Percentiles rank a stretch among this genome's conserved stretches.
Evolutionary conservation across 2,888 invertebrate species (phyloP).

Genomic region (Deroplatys truncata): DNA sequence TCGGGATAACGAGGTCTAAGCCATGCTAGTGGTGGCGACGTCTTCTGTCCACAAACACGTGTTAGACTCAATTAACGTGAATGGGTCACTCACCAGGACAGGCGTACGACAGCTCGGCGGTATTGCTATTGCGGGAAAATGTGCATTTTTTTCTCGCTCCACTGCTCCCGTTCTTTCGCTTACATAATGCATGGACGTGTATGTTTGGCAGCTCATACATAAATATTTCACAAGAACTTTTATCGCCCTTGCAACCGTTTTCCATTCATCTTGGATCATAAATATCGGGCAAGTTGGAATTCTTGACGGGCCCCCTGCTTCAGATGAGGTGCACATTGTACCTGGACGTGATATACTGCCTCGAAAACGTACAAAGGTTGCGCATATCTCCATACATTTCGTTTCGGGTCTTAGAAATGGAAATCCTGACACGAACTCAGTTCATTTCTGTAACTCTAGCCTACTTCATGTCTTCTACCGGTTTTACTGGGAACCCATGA

Average conservation of each 20-base stretch:
- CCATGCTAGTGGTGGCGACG: too few relatives aligned
- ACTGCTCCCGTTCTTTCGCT: not conserved
- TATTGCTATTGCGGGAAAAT: not conserved
- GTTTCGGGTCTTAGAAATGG: not conserved
- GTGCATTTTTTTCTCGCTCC: not conserved
- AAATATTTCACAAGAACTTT: not conserved
- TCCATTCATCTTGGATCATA: not conserved
- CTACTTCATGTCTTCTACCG: too few relatives aligned
- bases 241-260: not conserved
- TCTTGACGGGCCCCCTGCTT: not conserved
- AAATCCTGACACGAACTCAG: too few relatives aligned
- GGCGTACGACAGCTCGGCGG: not conserved
- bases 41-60: too few relatives aligned
- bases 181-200: not conserved
- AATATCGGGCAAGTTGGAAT: not conserved
- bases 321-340: not conserved
- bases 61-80: too few relatives aligned
- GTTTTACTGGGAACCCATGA: too few relatives aligned
- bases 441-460: too few relatives aligned
- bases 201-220: not conserved
- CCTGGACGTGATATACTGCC: not conserved
- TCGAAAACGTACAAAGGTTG: not conserved
- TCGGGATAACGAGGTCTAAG: too few relatives aligned
- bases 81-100: too few relatives aligned
- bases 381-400: not conserved